Conservation (phyloP, 2,113 vertebrate genomes). For the mouse (Mus musculus) region DNA sequence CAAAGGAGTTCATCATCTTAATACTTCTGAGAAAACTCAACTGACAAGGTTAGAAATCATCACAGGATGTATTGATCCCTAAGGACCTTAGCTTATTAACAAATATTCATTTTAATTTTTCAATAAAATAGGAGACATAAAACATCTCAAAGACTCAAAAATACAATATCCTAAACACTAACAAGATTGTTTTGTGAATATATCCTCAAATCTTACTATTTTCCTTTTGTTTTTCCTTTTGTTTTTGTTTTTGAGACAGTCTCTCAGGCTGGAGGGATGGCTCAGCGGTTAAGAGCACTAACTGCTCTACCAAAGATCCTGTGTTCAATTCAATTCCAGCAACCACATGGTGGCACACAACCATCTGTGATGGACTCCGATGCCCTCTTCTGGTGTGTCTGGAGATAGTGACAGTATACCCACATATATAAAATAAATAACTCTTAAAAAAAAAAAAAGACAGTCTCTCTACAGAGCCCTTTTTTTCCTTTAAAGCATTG, state of each 20-base stretch:
- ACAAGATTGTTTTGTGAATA: constrained; percentile 26
- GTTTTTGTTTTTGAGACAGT: background rate
- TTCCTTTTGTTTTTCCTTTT: background rate
- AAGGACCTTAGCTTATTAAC: constrained; percentile 24
- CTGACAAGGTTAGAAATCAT: constrained; percentile 14
- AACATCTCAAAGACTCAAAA: constrained; percentile 33
- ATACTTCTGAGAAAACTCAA: constrained; percentile 37
- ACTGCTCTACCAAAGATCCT: too few species aligned
- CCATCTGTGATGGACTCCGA: too few species aligned
- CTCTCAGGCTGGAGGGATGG: background rate
- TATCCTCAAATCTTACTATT: constrained; percentile 10
- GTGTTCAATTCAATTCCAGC: too few species aligned
- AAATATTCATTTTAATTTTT: constrained; percentile 28
- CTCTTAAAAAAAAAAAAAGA: background rate
- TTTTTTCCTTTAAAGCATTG: background rate
- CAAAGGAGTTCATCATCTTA: constrained; percentile 50
- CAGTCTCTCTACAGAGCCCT: background rate
- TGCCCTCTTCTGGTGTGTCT: too few species aligned
- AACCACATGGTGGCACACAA: too few species aligned
- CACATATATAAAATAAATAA: too few species aligned
- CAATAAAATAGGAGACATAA: constrained; percentile 26
- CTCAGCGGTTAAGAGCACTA: too few species aligned
- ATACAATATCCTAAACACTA: constrained; percentile 33
- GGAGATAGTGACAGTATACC: too few species aligned
- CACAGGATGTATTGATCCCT: background rate